Conservation (phyloP, 2,113 vertebrate species). For the Cavia aperea region DNA sequence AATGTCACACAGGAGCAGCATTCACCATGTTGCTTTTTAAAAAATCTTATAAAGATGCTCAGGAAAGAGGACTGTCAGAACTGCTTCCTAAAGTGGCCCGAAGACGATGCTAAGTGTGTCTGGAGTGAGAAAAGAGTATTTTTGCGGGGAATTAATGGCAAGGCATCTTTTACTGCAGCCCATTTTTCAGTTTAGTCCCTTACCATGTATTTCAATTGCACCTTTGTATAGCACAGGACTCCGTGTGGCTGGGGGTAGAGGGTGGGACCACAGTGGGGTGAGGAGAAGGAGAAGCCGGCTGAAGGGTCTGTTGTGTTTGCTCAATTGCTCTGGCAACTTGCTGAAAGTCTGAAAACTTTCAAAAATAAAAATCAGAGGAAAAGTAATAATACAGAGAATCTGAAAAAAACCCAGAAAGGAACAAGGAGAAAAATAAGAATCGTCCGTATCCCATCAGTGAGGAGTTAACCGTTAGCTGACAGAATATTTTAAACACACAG, state of each 20-base stretch:
- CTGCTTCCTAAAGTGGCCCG: neutral
- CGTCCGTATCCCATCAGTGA: neutral
- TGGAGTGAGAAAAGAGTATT: neutral
- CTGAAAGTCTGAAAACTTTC: neutral
- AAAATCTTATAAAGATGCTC: neutral
- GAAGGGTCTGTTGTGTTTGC: neutral
- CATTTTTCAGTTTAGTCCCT: neutral
- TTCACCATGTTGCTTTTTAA: neutral
- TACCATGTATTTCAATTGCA: too few species aligned
- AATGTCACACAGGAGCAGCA: neutral
- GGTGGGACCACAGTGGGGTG: neutral
- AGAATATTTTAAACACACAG: neutral
- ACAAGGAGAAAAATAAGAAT: neutral
- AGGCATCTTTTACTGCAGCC: neutral
- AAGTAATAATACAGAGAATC: neutral
- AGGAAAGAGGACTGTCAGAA: neutral
- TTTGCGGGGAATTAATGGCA: neutral
- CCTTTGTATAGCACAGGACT: neutral
- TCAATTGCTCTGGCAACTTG: neutral
- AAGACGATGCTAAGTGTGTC: neutral
- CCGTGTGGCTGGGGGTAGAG: neutral
- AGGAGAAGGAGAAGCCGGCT: neutral
- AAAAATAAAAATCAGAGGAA: neutral
- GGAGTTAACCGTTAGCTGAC: neutral
- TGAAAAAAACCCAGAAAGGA: neutral